These are phyloP conservation scores for Sitobion miscanthi DNA, from an alignment of 1,140 invertebrate genomes.

Conservation along the genomic window DNA sequence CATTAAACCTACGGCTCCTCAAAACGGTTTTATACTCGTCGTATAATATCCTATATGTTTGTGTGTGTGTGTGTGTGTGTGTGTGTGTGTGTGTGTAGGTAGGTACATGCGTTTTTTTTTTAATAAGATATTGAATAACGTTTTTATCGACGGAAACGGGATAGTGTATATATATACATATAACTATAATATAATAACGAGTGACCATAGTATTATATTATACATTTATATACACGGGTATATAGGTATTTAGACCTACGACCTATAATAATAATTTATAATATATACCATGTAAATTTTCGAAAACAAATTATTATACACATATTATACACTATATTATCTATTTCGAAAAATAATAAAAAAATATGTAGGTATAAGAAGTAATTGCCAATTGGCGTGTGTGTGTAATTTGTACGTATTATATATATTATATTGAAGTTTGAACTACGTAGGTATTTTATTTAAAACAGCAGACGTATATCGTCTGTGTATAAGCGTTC, in stretches of 20 bases:
- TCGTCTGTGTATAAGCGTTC: neutral
- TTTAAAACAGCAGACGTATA: neutral
- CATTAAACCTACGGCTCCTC: conserved; percentile 22
- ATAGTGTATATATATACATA: neutral
- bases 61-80: neutral
- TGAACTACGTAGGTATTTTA: neutral
- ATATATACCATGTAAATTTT: neutral
- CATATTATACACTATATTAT: neutral
- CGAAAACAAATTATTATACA: conserved; percentile 25
- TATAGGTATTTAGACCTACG: neutral
- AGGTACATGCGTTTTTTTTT: neutral
- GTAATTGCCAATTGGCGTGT: neutral
- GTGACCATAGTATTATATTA: neutral
- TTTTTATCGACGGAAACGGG: neutral
- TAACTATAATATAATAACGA: neutral
- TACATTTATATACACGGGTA: neutral
- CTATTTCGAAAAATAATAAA: neutral
- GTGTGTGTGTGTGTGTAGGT: neutral
- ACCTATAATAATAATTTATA: conserved; percentile 18
- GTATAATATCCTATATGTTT: neutral
- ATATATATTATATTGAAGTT: neutral
- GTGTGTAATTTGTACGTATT: neutral
- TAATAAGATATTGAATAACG: conserved; percentile 29
- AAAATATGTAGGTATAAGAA: neutral
- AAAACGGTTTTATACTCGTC: neutral